These are phyloP conservation scores for Drosophila paramelanica DNA, from an alignment of 2,888 invertebrate species.

Conservation along the genomic window DNA sequence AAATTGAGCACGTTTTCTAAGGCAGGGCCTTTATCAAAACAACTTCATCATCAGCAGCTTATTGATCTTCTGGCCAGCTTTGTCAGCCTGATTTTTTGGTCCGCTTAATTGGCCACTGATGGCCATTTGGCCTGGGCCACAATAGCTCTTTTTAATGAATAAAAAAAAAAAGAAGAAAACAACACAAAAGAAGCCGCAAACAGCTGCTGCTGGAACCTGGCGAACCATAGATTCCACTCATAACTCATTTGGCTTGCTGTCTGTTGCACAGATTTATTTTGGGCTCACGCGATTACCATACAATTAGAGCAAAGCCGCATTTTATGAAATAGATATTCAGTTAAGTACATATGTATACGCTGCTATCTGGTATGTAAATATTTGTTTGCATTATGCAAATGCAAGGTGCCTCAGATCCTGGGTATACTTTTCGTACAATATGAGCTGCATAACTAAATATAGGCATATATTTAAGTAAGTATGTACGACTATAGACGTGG, in stretches of 20 bases:
- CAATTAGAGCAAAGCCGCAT: slow-evolving; percentile 69
- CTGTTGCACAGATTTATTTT: slow-evolving; percentile 64
- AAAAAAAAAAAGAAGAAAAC: slow-evolving; percentile 18
- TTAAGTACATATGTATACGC: slow-evolving; percentile 23
- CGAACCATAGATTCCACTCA: slow-evolving; percentile 41
- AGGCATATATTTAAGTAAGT: slow-evolving; percentile 34
- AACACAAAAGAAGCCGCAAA: slow-evolving; percentile 63
- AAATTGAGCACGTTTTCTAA: slow-evolving; percentile 77
- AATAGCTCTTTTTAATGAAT: slow-evolving; percentile 62
- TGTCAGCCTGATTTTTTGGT: slow-evolving; percentile 35
- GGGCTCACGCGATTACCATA: slow-evolving; percentile 67
- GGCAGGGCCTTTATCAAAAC: slow-evolving; percentile 79
- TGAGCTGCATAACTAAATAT: slow-evolving; percentile 34
- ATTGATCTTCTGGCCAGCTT: slow-evolving; percentile 61
- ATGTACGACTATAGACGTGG: slow-evolving; percentile 31
- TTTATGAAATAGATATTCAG: slow-evolving; percentile 54
- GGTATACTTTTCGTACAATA: slow-evolving; percentile 27
- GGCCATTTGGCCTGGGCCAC: slow-evolving; percentile 51
- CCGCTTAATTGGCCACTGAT: slow-evolving; percentile 62
- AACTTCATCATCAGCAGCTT: slow-evolving; percentile 72
- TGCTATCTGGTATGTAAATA: slow-evolving; percentile 35
- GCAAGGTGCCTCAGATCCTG: slow-evolving; percentile 27
- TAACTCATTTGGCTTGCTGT: slow-evolving; percentile 58
- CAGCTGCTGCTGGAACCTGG: slow-evolving; percentile 17
- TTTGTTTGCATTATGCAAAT: slow-evolving; percentile 63